Percentiles rank a stretch among this genome's conserved stretches.
These are phyloP conservation scores for Cetonia aurata DNA, from an alignment of 2,888 invertebrate genomes.

Conservation along the genomic window DNA sequence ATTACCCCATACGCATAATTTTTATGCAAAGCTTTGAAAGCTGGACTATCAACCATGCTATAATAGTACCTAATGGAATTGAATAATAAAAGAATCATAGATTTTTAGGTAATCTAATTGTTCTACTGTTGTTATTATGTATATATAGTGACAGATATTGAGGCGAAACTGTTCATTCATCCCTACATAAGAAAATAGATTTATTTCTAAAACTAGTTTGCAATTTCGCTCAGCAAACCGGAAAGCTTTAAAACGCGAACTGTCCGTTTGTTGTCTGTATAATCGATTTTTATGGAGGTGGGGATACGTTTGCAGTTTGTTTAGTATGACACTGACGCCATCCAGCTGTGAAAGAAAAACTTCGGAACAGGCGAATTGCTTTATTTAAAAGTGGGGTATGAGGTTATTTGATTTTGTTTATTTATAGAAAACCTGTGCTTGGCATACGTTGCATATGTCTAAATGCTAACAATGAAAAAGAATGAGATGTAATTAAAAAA, in stretches of 20 bases:
- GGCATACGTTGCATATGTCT: too few relatives aligned
- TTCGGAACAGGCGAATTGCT: slow-evolving; percentile 29
- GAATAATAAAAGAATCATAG: slow-evolving; percentile 21
- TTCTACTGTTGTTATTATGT: slow-evolving; percentile 41
- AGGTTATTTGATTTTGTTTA: slow-evolving; percentile 8
- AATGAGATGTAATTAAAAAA: too few relatives aligned
- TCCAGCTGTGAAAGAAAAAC: slow-evolving; percentile 25
- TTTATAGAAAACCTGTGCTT: slow-evolving; percentile 1
- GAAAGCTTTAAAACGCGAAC: slow-evolving; percentile 24
- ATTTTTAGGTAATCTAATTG: slow-evolving; percentile 31
- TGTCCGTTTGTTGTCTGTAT: slow-evolving; percentile 27
- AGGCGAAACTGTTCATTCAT: too few relatives aligned
- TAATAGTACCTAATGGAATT: slow-evolving; percentile 40
- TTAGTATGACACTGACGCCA: slow-evolving; percentile 28
- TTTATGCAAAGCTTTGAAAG: not conserved
- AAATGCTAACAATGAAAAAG: too few relatives aligned
- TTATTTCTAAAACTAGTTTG: not conserved
- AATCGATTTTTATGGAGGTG: slow-evolving; percentile 23
- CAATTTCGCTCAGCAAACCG: not conserved
- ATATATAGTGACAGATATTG: slow-evolving; percentile 1
- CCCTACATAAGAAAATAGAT: too few relatives aligned
- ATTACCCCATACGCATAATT: too few relatives aligned
- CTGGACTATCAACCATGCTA: slow-evolving; percentile 35
- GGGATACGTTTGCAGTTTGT: slow-evolving; percentile 25
- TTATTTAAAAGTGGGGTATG: slow-evolving; percentile 9